A percentile compares a stretch with the other conserved stretches of the same genome.
These are phyloP conservation scores for Drosophila pegasa DNA, from an alignment of 2,888 invertebrate species.

Conservation along the genomic window DNA sequence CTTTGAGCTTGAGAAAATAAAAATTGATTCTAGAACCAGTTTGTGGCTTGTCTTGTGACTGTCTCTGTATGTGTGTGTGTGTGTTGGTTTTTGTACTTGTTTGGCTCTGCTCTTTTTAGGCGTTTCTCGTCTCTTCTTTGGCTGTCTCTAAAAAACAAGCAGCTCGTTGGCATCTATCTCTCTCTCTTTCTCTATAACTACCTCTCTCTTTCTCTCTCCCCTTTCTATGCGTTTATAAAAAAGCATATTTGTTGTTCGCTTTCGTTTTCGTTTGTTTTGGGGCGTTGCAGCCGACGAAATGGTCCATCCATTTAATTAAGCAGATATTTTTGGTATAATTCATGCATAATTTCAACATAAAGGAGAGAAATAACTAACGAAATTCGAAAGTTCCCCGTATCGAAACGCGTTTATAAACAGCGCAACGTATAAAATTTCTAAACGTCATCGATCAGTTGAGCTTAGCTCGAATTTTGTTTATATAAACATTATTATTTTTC, in stretches of 20 bases:
- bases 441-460: constrained; percentile 36
- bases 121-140: constrained; percentile 50
- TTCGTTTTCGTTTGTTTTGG: constrained; percentile 70
- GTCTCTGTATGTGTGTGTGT: constrained; percentile 11
- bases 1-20: constrained; percentile 72
- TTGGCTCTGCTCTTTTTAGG: constrained; percentile 46
- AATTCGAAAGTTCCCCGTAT: constrained; percentile 50
- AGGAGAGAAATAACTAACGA: constrained; percentile 3
- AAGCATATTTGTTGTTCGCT: constrained; percentile 48
- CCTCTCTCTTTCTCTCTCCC: constrained; percentile 4
- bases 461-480: constrained; percentile 16
- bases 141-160: constrained; percentile 11
- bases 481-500: constrained; percentile 26
- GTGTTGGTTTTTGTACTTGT: constrained; percentile 46
- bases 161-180: constrained; percentile 17
- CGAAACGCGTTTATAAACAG: constrained; percentile 42
- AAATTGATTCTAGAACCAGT: constrained; percentile 81
- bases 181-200: neutral
- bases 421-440: constrained; percentile 34
- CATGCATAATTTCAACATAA: constrained; percentile 37
- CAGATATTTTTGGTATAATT: constrained; percentile 63
- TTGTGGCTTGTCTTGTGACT: constrained; percentile 33
- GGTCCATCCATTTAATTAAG: constrained; percentile 64
- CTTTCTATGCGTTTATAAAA: constrained; percentile 21
- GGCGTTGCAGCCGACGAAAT: constrained; percentile 50